Evolutionary conservation across 1,140 invertebrate genomes (phyloP).

Genomic region (Panagrolaimus sp.): DNA sequence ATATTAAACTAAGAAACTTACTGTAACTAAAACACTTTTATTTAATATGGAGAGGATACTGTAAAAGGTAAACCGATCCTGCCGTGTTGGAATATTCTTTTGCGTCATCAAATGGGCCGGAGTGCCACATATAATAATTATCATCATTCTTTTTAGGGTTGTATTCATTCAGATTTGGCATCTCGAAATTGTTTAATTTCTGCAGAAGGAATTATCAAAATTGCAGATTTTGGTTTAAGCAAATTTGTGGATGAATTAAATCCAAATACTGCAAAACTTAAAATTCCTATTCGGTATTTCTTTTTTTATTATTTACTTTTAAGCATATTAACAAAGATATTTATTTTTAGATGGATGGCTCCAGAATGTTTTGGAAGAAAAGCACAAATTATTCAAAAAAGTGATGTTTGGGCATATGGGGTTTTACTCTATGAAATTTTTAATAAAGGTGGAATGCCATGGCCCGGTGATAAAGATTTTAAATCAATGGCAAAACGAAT

Average conservation of each 20-base stretch:
- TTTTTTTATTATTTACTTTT: constrained; percentile 76
- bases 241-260: constrained; percentile 75
- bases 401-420: constrained; percentile 61
- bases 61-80: background rate
- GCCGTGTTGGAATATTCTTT: constrained; percentile 69
- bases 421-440: constrained; percentile 62
- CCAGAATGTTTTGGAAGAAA: constrained; percentile 78
- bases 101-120: constrained; percentile 86
- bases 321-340: constrained; percentile 75
- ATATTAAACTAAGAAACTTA: background rate
- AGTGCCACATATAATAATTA: constrained; percentile 82
- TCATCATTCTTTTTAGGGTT: constrained; percentile 61
- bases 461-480: constrained; percentile 28
- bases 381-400: constrained; percentile 23
- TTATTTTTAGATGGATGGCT: constrained; percentile 93
- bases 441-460: constrained; percentile 36
- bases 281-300: background rate
- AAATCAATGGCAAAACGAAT: constrained; percentile 17
- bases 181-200: constrained; percentile 24
- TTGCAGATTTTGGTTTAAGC: constrained; percentile 92
- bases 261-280: constrained; percentile 9
- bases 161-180: constrained; percentile 80
- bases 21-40: background rate
- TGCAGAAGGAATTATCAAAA: constrained; percentile 67
- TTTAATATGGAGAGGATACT: background rate